Conservation (phyloP, 2,888 invertebrate species). For the Xylocampa areola region DNA sequence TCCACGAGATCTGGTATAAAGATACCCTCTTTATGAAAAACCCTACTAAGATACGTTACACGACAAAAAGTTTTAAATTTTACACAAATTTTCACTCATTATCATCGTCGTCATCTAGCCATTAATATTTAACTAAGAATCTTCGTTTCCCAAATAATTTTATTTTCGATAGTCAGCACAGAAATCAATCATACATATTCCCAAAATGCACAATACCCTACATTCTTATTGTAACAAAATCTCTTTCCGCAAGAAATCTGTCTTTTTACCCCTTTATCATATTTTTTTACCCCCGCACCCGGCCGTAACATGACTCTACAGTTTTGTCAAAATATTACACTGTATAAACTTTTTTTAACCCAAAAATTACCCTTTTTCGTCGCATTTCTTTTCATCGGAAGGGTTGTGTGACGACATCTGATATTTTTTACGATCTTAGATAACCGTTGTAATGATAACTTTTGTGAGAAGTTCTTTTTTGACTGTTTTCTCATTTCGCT, state of each 20-base stretch:
- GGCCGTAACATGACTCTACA: slow-evolving; percentile 81
- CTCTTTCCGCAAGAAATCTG: slow-evolving; percentile 58
- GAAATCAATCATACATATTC: slow-evolving; percentile 30
- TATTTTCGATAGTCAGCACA: slow-evolving; percentile 7
- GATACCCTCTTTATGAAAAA: no score
- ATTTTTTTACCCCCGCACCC: slow-evolving; percentile 62
- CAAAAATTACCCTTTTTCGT: slow-evolving; percentile 76
- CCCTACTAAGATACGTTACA: no score
- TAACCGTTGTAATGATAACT: slow-evolving; percentile 74
- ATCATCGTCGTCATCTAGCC: no score
- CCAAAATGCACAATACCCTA: slow-evolving; percentile 34
- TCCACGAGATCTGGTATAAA: no score
- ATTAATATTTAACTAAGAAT: no score
- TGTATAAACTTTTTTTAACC: slow-evolving; percentile 74
- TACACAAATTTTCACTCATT: no score
- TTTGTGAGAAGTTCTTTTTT: slow-evolving; percentile 53
- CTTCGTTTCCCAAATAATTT: neutral
- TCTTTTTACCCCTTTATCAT: slow-evolving; percentile 59
- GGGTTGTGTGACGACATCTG: slow-evolving; percentile 76
- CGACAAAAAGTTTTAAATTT: no score
- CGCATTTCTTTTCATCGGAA: slow-evolving; percentile 58
- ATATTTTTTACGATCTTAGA: slow-evolving; percentile 79
- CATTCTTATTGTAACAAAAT: slow-evolving; percentile 49
- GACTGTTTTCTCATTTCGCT: slow-evolving; percentile 41
- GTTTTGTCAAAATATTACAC: slow-evolving; percentile 89